Conservation (phyloP, 2,888 invertebrate genomes). For the Cantharis flavilabris region DNA sequence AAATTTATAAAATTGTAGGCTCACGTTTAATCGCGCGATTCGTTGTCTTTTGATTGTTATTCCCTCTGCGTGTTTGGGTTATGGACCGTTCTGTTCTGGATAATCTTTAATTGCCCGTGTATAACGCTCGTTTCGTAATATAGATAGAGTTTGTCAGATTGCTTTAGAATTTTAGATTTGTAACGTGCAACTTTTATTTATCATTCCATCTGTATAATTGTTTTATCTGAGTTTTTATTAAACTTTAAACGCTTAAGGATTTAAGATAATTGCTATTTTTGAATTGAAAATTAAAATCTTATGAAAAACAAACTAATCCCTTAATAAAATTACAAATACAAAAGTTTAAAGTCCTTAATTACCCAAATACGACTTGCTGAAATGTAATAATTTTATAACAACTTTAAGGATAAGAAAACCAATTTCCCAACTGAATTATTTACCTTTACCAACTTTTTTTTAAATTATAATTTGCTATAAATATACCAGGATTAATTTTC, state of each 20-base stretch:
- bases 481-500: background rate
- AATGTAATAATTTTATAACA: background rate
- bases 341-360: background rate
- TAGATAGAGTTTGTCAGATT: slow-evolving; percentile 21
- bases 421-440: background rate
- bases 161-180: slow-evolving; percentile 14
- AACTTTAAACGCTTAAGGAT: background rate
- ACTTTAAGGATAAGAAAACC: background rate
- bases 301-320: background rate
- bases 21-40: slow-evolving; percentile 25
- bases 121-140: slow-evolving; percentile 24
- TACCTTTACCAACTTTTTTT: background rate
- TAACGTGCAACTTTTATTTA: slow-evolving; percentile 3
- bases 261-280: background rate
- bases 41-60: slow-evolving; percentile 26
- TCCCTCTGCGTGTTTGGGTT: slow-evolving; percentile 28
- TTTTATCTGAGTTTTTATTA: background rate
- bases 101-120: slow-evolving; percentile 30
- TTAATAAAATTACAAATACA: background rate
- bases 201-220: slow-evolving; percentile 1
- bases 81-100: slow-evolving; percentile 27
- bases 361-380: background rate
- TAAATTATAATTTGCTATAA: background rate
- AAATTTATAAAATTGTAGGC: slow-evolving; percentile 21
- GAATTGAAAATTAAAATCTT: background rate